phyloP scores from a whole-genome alignment of 1,140 invertebrate genomes.

The Antheraea mylitta region DNA sequence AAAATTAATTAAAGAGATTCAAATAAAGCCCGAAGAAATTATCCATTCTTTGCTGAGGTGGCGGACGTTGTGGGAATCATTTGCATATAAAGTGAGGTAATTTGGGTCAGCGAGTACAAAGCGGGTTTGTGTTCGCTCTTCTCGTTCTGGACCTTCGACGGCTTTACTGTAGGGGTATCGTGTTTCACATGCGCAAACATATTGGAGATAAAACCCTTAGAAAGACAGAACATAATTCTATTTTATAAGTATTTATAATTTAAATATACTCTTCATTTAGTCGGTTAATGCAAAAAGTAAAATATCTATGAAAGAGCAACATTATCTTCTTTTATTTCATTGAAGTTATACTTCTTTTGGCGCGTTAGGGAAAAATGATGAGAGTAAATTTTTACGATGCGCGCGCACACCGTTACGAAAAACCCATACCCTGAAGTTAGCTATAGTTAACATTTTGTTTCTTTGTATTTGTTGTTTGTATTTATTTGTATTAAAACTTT shows the following conservation, averaged over 20 bases:
- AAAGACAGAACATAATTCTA: background rate
- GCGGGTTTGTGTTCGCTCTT: slow-evolving; percentile 24
- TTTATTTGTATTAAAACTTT: too few species aligned
- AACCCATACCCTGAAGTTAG: too few species aligned
- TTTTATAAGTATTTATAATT: background rate
- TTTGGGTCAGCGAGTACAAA: slow-evolving; percentile 40
- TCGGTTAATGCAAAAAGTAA: background rate
- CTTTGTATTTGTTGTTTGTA: too few species aligned
- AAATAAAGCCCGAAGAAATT: background rate
- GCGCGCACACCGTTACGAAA: too few species aligned
- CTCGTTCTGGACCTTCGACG: slow-evolving; percentile 17
- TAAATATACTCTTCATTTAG: background rate
- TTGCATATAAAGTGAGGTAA: slow-evolving; percentile 61
- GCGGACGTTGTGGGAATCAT: slow-evolving; percentile 28
- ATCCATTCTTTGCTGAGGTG: slow-evolving; percentile 2
- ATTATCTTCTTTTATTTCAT: too few species aligned
- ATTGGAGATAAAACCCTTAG: background rate
- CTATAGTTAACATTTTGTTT: too few species aligned
- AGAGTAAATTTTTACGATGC: too few species aligned
- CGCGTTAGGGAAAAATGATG: too few species aligned
- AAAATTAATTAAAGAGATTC: slow-evolving; percentile 26
- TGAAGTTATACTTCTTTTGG: too few species aligned
- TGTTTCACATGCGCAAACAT: slow-evolving; percentile 8
- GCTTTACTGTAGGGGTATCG: slow-evolving; percentile 15
- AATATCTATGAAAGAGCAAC: too few species aligned